Evolutionary conservation across 2,113 vertebrate species (phyloP).

Genomic region (Trachemys scripta): DNA sequence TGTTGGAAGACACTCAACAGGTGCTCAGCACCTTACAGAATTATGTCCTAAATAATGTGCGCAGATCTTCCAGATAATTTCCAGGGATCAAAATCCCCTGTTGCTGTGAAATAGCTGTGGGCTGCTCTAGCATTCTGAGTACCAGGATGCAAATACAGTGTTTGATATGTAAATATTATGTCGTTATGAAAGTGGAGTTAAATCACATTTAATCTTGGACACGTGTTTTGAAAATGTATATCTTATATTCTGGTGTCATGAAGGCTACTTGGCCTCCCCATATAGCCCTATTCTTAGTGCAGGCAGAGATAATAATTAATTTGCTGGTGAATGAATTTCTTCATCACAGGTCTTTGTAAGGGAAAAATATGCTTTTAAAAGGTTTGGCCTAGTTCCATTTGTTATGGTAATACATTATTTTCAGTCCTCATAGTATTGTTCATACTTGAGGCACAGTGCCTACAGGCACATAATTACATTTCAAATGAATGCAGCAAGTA

Average conservation of each 20-base stretch:
- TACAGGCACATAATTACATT: background rate
- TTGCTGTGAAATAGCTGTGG: background rate
- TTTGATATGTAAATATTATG: background rate
- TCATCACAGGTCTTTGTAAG: constrained; percentile 46
- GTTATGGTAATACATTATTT: constrained; percentile 26
- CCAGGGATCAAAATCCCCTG: background rate
- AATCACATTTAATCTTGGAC: background rate
- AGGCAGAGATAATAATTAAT: background rate
- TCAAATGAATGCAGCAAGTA: constrained; percentile 31
- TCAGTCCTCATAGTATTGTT: constrained; percentile 23
- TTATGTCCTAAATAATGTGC: background rate
- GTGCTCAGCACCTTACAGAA: background rate
- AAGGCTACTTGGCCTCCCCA: background rate
- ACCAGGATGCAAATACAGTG: background rate
- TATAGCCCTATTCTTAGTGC: background rate
- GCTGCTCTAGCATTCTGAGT: background rate
- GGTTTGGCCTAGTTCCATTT: background rate
- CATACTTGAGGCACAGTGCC: background rate
- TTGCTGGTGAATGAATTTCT: constrained; percentile 38
- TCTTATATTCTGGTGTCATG: background rate
- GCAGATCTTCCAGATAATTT: background rate
- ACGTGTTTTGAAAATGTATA: background rate
- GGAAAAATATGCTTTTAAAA: constrained; percentile 14
- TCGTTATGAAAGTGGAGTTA: constrained; percentile 4
- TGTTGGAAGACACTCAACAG: background rate